Conservation (phyloP, 2,797 vertebrate species). For the Microctenopoma lineatum region DNA sequence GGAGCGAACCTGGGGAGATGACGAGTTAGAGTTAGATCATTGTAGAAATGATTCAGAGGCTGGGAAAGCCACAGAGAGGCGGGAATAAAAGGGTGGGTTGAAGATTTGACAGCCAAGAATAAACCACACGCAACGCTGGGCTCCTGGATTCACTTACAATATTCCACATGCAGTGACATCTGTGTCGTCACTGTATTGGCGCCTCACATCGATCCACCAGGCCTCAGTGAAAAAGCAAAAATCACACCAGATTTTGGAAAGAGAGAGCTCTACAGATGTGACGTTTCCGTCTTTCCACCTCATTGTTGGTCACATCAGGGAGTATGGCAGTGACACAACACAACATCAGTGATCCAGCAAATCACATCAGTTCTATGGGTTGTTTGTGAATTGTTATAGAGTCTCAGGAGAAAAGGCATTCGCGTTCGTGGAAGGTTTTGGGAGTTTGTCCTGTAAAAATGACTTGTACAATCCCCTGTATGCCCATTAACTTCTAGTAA, state of each 20-base stretch:
- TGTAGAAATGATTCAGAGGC: slow-evolving; percentile 15
- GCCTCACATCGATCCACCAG: slow-evolving; percentile 44
- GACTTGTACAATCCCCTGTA: not conserved
- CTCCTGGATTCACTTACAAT: slow-evolving; percentile 62
- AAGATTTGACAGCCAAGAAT: slow-evolving; percentile 56
- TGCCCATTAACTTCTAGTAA: no score
- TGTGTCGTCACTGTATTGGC: slow-evolving; percentile 44
- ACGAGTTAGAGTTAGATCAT: slow-evolving; percentile 6
- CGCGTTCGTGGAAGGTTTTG: not conserved
- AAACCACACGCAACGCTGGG: slow-evolving; percentile 47
- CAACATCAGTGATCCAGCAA: not conserved
- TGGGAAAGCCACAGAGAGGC: slow-evolving; percentile 28
- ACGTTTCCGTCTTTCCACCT: not conserved
- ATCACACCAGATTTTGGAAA: slow-evolving; percentile 25
- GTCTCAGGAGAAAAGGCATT: not conserved
- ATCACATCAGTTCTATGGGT: not conserved
- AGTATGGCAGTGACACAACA: not conserved
- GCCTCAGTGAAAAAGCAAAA: slow-evolving; percentile 32
- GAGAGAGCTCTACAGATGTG: not conserved
- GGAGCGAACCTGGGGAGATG: slow-evolving; percentile 30
- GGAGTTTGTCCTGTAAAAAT: not conserved
- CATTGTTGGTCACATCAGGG: not conserved
- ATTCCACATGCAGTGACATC: slow-evolving; percentile 63
- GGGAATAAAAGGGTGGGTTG: slow-evolving; percentile 9
- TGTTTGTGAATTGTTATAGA: not conserved